Evolutionary conservation across 2,888 invertebrate genomes (phyloP).

Genomic region (Agrotis segetum): DNA sequence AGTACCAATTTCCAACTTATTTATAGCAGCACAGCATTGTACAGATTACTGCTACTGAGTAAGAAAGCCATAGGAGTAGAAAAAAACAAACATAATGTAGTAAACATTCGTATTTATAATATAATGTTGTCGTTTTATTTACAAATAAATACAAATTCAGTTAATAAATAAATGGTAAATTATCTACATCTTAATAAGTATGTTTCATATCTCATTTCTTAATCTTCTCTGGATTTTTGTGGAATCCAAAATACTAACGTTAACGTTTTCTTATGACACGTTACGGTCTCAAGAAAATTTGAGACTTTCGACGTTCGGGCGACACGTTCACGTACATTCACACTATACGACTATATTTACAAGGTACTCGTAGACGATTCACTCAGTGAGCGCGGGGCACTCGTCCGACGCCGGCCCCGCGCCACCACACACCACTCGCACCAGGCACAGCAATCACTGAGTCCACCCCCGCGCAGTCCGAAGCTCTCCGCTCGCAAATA

Average conservation of each 20-base stretch:
- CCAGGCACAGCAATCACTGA: constrained; percentile 83
- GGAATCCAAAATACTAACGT: constrained; percentile 90
- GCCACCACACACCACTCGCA: constrained; percentile 82
- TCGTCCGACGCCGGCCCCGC: constrained; percentile 82
- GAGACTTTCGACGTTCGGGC: constrained; percentile 90
- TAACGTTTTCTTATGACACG: constrained; percentile 90
- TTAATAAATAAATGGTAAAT: constrained; percentile 91
- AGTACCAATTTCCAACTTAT: constrained; percentile 37
- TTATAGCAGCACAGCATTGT: constrained; percentile 10
- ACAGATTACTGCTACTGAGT: constrained; percentile 21
- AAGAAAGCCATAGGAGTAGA: constrained; percentile 61
- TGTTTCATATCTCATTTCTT: constrained; percentile 91
- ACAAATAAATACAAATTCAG: constrained; percentile 92
- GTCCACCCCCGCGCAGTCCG: constrained; percentile 86
- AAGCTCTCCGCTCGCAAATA: constrained; percentile 88
- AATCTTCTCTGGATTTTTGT: constrained; percentile 89
- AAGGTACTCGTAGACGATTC: constrained; percentile 88
- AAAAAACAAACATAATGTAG: constrained; percentile 89
- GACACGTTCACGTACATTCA: constrained; percentile 91
- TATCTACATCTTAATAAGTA: constrained; percentile 91
- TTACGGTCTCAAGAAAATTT: constrained; percentile 90
- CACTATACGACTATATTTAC: constrained; percentile 91
- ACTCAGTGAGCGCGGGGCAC: constrained; percentile 83
- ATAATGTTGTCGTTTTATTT: constrained; percentile 91
- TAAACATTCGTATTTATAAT: constrained; percentile 91